phyloP scores from a whole-genome alignment of 2,888 invertebrate genomes.

The Ariolimax columbianus region DNA sequence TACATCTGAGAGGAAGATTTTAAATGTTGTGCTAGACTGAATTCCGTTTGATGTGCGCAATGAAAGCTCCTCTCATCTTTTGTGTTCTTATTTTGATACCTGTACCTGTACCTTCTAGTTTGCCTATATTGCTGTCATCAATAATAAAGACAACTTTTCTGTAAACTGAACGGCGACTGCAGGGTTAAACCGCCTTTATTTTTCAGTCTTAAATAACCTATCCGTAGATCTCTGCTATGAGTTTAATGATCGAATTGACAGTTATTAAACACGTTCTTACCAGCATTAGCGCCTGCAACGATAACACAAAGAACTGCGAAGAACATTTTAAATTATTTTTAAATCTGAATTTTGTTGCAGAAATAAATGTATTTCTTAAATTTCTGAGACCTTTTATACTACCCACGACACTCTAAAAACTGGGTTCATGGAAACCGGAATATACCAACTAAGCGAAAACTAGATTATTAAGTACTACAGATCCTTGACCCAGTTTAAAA shows the following conservation, averaged over 20 bases:
- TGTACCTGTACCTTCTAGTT: not conserved
- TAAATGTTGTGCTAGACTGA: too few species aligned
- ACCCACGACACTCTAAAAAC: not conserved
- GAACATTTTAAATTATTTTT: not conserved
- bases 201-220: not conserved
- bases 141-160: not conserved
- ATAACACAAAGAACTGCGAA: not conserved
- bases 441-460: too few species aligned
- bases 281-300: conserved; percentile 2
- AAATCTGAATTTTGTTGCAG: not conserved
- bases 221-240: not conserved
- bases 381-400: not conserved
- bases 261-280: not conserved
- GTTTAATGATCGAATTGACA: not conserved
- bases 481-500: too few species aligned
- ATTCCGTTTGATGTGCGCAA: too few species aligned
- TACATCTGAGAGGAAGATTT: too few species aligned
- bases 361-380: not conserved
- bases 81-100: too few species aligned
- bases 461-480: too few species aligned
- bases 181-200: not conserved
- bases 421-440: too few species aligned
- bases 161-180: not conserved
- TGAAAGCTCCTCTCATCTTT: too few species aligned
- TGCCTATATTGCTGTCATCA: not conserved